Evolutionary conservation across 2,113 vertebrate species (phyloP), one percentile per base, ranked within the genome.

Genomic region (Crotalus helleri): DNA sequence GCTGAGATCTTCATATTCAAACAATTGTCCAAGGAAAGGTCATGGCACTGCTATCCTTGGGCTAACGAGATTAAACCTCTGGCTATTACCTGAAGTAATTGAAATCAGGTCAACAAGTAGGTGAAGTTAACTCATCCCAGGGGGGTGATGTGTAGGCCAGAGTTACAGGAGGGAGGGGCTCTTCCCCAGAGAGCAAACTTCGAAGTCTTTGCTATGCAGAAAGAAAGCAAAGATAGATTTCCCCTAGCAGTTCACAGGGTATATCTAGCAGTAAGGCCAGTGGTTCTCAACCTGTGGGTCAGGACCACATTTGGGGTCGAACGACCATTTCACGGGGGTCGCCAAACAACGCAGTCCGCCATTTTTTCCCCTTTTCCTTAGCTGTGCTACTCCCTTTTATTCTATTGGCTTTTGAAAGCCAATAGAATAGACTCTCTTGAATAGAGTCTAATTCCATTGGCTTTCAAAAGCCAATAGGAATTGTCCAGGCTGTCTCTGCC

Each of bases 1-100:
- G 51, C 49, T 26, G 17, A 51, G 49, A 51, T 58, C 29, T 49
- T 29, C 29, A 61, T 10, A 19, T 92, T 61, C 10, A 92, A 91
- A 33, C 53, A 26, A 88, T 21, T 92, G 51, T 85, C 54, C 53
- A 29, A 29, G 57, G 39, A 88, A 49, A 21, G 49, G 59, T 85
- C 39, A 49, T 58, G 54, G 49, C 87, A 85, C 64, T 85, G 57
- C 61, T 81, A 81, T 81, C 61, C 39, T 33, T 23, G 39, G 29
- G 29, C 46, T 92, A 81, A 51, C 12, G 19, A 90, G 33, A 95
- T 59, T 94, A 92, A 92, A 85, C 87, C 74, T 85, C 57, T 9
- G 93, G 3, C 1, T 93, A 49, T 23, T 93, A 24, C 13, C 89
- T 19, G 90, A 44, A 39, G 90, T 39, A 57, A 92, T 90, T 3